A percentile compares a stretch with the other conserved stretches of the same genome.
Evolutionary conservation across 2,113 vertebrate genomes (phyloP).

Genomic region (Podiceps cristatus): DNA sequence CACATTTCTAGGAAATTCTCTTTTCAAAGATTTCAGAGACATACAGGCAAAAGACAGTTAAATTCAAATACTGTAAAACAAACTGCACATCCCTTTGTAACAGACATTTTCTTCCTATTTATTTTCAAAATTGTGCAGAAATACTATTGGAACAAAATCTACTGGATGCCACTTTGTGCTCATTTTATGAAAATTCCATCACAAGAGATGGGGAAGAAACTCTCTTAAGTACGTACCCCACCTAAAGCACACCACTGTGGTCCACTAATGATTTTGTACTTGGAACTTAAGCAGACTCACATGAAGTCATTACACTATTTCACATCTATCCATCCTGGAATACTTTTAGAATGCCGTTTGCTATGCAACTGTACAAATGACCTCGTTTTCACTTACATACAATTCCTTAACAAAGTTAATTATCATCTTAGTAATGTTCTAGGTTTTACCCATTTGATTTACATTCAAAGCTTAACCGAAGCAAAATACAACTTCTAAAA

Average conservation of each 20-base stretch:
- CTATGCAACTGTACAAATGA: neutral
- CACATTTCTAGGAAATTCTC: neutral
- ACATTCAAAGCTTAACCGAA: neutral
- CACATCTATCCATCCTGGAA: neutral
- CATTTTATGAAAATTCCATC: neutral
- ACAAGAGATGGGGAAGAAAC: neutral
- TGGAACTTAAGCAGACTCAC: neutral
- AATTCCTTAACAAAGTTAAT: neutral
- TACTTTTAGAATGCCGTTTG: neutral
- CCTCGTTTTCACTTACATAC: neutral
- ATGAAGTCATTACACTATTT: neutral
- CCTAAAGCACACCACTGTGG: neutral
- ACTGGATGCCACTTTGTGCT: neutral
- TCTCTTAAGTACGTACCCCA: neutral
- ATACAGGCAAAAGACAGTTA: neutral
- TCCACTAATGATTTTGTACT: fast-evolving
- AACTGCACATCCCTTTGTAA: neutral
- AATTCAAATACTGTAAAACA: neutral
- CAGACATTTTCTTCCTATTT: neutral
- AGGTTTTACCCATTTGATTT: neutral
- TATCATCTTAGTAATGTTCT: neutral
- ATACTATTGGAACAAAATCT: neutral
- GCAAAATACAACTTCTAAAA: neutral
- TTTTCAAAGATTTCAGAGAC: neutral
- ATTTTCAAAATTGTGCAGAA: neutral